phyloP scores from a whole-genome alignment of 2,113 vertebrate genomes.

The Tringa solitaria region DNA sequence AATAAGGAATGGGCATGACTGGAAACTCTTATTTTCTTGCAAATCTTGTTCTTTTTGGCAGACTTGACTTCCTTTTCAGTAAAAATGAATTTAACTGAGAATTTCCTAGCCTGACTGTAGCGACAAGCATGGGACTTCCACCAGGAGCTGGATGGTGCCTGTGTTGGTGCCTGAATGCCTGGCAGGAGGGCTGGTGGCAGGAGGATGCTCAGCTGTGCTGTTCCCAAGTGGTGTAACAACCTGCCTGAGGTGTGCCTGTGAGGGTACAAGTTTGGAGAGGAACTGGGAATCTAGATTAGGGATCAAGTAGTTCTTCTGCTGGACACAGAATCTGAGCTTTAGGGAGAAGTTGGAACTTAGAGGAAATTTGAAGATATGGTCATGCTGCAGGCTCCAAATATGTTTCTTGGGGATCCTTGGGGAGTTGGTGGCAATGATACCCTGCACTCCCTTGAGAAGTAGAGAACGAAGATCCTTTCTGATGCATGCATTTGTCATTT shows the following conservation, averaged over 20 bases:
- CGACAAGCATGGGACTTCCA: not conserved
- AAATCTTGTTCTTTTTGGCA: not conserved
- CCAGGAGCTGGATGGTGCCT: accelerated
- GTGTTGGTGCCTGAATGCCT: not conserved
- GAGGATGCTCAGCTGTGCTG: not conserved
- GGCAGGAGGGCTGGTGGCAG: not conserved
- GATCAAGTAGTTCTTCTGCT: not conserved
- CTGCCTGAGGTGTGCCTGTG: not conserved
- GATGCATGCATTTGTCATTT: not conserved
- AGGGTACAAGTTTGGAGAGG: not conserved
- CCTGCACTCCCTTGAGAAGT: too few relatives aligned
- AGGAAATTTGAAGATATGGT: not conserved
- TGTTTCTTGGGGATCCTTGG: too few relatives aligned
- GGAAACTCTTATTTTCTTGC: not conserved
- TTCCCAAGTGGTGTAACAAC: not conserved
- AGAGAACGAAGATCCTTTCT: not conserved
- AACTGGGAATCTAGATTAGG: not conserved
- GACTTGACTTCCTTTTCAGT: not conserved
- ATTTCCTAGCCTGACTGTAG: not conserved
- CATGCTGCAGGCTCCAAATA: not conserved
- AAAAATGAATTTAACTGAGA: not conserved
- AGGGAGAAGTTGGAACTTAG: not conserved
- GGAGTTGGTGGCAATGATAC: not conserved
- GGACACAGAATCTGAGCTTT: not conserved
- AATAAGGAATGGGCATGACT: not conserved